Percentiles rank a stretch among this genome's conserved stretches.
These are phyloP conservation scores for Brachionus koreanus DNA, from an alignment of 1,140 invertebrate genomes.

Conservation along the genomic window DNA sequence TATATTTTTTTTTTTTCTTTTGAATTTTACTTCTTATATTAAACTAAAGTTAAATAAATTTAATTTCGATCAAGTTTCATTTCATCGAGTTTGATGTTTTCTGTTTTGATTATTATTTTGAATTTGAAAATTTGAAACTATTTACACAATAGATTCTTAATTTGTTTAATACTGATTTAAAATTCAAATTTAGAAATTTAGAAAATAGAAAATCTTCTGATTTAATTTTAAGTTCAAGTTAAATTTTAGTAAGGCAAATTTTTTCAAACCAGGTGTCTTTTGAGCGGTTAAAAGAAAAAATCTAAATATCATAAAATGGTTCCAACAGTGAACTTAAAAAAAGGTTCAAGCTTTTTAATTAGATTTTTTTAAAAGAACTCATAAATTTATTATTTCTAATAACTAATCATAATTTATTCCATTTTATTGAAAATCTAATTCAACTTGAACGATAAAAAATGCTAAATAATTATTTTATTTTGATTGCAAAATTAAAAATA, in stretches of 20 bases:
- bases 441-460: constrained; percentile 31
- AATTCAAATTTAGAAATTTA: neutral
- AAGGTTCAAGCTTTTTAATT: neutral
- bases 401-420: constrained; percentile 28
- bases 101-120: neutral
- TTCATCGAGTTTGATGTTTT: neutral
- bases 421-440: constrained; percentile 32
- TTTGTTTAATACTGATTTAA: too few species aligned
- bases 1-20: neutral
- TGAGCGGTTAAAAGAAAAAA: too few species aligned
- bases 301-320: neutral
- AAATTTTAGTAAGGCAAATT: too few species aligned
- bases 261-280: neutral
- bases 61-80: neutral
- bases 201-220: too few species aligned
- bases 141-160: neutral
- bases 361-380: neutral
- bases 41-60: neutral
- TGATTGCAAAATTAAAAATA: constrained; percentile 15
- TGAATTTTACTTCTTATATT: too few species aligned
- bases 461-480: neutral
- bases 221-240: too few species aligned
- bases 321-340: neutral
- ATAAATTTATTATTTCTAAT: neutral
- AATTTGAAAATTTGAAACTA: neutral